A percentile compares a stretch with the other conserved stretches of the same genome.
phyloP scores from a whole-genome alignment of 2,888 invertebrate species.

The Himalopsyche kuldschensis region DNA sequence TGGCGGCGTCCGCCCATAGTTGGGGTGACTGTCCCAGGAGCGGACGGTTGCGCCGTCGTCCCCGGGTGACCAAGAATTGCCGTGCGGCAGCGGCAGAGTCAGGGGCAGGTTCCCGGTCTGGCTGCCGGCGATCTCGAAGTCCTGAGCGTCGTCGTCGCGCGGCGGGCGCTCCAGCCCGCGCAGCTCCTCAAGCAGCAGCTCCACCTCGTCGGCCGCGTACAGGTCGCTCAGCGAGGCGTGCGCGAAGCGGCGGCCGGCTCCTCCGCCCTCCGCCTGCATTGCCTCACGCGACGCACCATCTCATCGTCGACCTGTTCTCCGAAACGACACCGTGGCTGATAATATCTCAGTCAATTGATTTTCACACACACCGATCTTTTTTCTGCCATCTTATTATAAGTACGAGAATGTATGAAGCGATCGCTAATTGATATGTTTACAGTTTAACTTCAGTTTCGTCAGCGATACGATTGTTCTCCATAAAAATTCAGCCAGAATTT shows the following conservation, averaged over 20 bases:
- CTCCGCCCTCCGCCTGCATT: constrained; percentile 48
- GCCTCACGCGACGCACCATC: constrained; percentile 56
- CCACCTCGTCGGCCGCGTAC: constrained; percentile 61
- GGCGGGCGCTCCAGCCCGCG: constrained; percentile 59
- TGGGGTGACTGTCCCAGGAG: constrained; percentile 60
- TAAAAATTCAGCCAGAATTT: no score
- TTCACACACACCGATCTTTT: not conserved
- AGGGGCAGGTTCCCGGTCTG: constrained; percentile 43
- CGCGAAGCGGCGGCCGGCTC: constrained; percentile 44
- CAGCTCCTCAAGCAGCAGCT: constrained; percentile 60
- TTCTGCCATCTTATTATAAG: no score
- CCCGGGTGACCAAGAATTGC: constrained; percentile 53
- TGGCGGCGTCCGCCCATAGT: constrained; percentile 53
- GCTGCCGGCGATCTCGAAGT: constrained; percentile 62
- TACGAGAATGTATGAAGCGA: no score
- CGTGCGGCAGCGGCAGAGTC: constrained; percentile 49
- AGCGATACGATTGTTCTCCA: no score
- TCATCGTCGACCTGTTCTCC: constrained; percentile 44
- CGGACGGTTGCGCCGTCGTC: constrained; percentile 54
- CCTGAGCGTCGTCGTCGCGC: constrained; percentile 49
- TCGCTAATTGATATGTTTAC: no score
- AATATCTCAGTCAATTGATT: not conserved
- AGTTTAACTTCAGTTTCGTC: no score
- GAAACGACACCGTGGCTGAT: not conserved
- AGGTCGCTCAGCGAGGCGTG: constrained; percentile 55